Evolutionary conservation across 2,888 invertebrate species (phyloP).

Genomic region (Periphyllus acericola): DNA sequence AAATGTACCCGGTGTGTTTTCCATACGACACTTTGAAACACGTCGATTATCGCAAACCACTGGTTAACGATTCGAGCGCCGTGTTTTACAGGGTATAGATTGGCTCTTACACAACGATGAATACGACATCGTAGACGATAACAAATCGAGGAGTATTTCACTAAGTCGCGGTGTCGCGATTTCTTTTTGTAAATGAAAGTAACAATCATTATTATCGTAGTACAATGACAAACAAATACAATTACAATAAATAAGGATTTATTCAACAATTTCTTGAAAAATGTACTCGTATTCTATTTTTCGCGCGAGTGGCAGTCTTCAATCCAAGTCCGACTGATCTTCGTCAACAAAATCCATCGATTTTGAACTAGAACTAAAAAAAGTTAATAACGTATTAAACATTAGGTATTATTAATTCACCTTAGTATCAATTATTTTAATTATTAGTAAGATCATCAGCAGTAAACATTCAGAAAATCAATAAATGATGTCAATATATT

Average conservation of each 20-base stretch:
- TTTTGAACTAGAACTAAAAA: conserved; percentile 47
- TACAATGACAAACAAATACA: background rate
- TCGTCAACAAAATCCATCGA: conserved; percentile 58
- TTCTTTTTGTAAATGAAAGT: background rate
- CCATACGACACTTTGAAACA: background rate
- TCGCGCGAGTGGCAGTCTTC: background rate
- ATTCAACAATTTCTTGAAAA: conserved; percentile 28
- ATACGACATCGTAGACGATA: background rate
- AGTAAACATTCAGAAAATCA: background rate
- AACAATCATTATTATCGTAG: background rate
- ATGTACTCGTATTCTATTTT: background rate
- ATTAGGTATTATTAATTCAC: background rate
- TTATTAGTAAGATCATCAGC: background rate
- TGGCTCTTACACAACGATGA: conserved; percentile 26
- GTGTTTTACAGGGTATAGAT: conserved; percentile 26
- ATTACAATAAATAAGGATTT: conserved; percentile 20
- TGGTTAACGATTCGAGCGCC: conserved; percentile 16
- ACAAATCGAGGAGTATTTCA: conserved; percentile 15
- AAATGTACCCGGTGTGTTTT: background rate
- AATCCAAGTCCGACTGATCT: conserved; percentile 52
- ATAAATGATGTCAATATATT: no score
- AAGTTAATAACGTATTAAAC: background rate
- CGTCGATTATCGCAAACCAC: background rate
- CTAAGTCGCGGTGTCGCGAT: background rate
- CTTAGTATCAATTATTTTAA: background rate